Conservation (phyloP, 2,888 invertebrate species). For the Pomacea canaliculata region DNA sequence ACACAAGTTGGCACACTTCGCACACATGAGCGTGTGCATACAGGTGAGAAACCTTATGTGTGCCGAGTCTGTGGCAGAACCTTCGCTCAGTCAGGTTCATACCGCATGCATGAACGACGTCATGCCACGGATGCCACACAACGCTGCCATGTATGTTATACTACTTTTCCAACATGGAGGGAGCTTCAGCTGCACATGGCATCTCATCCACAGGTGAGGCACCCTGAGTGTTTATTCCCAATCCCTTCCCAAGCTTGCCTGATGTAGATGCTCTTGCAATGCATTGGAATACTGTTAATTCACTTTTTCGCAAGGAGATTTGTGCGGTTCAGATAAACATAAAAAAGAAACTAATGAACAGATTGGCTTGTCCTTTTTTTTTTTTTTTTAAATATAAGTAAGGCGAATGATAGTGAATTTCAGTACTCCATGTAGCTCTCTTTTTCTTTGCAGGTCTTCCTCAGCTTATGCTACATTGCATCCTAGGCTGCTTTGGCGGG, state of each 20-base stretch:
- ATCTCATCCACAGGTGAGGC: slow-evolving; percentile 48
- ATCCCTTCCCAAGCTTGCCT: neutral
- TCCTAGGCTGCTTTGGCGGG: slow-evolving; percentile 26
- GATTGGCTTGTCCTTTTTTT: neutral
- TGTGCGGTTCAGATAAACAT: neutral
- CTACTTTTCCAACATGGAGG: slow-evolving; percentile 53
- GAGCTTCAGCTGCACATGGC: slow-evolving; percentile 59
- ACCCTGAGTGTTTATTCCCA: neutral
- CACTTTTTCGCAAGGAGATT: slow-evolving; percentile 17
- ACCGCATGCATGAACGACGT: slow-evolving; percentile 61
- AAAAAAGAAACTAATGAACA: neutral
- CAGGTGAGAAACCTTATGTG: slow-evolving; percentile 60
- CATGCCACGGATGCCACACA: slow-evolving; percentile 60
- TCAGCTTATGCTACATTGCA: slow-evolving; percentile 26
- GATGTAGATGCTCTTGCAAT: neutral
- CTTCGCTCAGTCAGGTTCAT: slow-evolving; percentile 62
- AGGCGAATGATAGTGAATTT: slow-evolving; percentile 20
- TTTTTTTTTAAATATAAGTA: neutral
- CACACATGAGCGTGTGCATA: slow-evolving; percentile 62
- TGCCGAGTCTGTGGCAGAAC: slow-evolving; percentile 51
- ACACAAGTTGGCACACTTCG: slow-evolving; percentile 63
- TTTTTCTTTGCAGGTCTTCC: slow-evolving; percentile 26
- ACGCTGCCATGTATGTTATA: slow-evolving; percentile 57
- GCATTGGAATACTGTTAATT: slow-evolving; percentile 21
- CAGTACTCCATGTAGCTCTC: slow-evolving; percentile 19